Base-by-base conservation (phyloP, 2,888 invertebrate genomes). In the Chrysolina haemoptera region DNA sequence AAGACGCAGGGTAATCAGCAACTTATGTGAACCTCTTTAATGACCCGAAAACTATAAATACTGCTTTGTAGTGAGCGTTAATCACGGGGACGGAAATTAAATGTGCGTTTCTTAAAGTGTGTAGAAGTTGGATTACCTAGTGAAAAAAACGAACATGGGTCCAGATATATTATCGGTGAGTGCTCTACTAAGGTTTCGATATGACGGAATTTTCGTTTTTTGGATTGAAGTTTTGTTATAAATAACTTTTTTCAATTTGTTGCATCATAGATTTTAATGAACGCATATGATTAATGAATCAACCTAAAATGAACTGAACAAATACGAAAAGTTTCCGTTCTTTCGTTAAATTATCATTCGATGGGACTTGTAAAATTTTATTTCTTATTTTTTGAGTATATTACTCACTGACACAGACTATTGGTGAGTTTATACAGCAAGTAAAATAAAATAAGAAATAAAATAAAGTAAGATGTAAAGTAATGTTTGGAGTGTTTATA, bases 41-140 rank as follows among this genome's bases (percentile, higher is more conserved):
- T 59, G 59, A 59, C 27, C 59, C 59, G 12, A 59, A 59, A 59
- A 59, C 59, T 35, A 27, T n/a, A 59, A 22, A 59, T 59, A 27
- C 59, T 27, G 59, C 9, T 9, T 59, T n/a, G 35, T 59, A 35
- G 14, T 27, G 4, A 22, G 59, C 16, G 27, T 1, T 27, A 27
- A 14, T 14, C 14, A n/a, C n/a, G 9, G n/a, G n/a, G 27, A n/a
- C 16, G 10, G 59, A 8, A 20, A 48, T 10, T 16, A 48, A 22
- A 53, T 20, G 11, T 20, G 6, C 20, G 18, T 20, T 48, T 3
- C 11, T 20, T 53, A 10, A 11, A 53, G 12, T 20, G 53, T 20
- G 12, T 20, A 20, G 12, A 20, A 53, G 53, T 53, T 10, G 11
- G 50, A 20, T 12, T 48, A 48, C n/a, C 16, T 16, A 16, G 48